Percentiles rank a stretch among this genome's conserved stretches.
phyloP scores from a whole-genome alignment of 2,888 invertebrate species.

The Taenaris catops region DNA sequence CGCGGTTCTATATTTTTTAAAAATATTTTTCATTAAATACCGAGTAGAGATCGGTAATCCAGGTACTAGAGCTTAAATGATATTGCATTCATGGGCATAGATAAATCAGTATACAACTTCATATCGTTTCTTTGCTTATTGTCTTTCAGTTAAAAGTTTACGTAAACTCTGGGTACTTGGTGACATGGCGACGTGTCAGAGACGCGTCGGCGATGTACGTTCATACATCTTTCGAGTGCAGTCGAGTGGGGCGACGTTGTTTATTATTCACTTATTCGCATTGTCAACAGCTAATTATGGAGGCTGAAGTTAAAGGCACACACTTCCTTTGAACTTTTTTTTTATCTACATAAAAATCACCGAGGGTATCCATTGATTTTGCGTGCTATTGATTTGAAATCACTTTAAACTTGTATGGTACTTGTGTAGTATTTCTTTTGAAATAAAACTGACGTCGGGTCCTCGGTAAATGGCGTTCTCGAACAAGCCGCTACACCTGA shows the following conservation, averaged over 20 bases:
- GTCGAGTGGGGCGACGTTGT: conserved; percentile 25
- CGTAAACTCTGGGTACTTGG: too few species aligned
- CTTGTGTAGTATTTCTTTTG: conserved; percentile 22
- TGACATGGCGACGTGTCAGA: neutral
- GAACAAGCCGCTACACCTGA: conserved; percentile 22
- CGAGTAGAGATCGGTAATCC: too few species aligned
- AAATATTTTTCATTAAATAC: too few species aligned
- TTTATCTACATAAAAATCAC: conserved; percentile 19
- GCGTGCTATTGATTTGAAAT: conserved; percentile 24
- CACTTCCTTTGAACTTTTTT: conserved; percentile 25
- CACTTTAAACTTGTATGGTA: conserved; percentile 21
- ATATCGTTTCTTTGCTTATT: too few species aligned
- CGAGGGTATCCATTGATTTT: conserved; percentile 22
- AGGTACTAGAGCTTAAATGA: too few species aligned
- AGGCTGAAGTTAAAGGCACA: conserved; percentile 26
- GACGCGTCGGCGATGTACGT: conserved; percentile 3
- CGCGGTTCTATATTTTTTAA: too few species aligned
- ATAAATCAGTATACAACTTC: too few species aligned
- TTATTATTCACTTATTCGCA: conserved; percentile 31
- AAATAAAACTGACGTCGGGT: conserved; percentile 20
- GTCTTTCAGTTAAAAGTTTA: too few species aligned
- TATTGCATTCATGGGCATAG: too few species aligned
- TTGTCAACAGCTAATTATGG: conserved; percentile 30
- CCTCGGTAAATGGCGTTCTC: conserved; percentile 19
- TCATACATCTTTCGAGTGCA: conserved; percentile 21